Conservation (phyloP, 1,140 invertebrate species). For the Brachionus angularis region DNA sequence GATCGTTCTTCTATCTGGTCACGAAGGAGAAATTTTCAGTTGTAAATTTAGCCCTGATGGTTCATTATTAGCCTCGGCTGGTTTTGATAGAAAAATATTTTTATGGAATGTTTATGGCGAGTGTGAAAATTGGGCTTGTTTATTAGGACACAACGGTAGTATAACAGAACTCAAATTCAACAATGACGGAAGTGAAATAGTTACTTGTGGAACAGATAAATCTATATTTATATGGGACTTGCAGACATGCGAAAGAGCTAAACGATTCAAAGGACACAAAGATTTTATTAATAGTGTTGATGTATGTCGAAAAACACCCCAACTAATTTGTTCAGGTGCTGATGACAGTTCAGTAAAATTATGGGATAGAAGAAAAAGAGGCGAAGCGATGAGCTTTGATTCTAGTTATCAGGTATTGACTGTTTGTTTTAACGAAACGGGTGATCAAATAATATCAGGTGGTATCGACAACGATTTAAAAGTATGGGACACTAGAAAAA, state of each 20-base stretch:
- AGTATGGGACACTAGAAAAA: constrained; percentile 91
- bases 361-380: constrained; percentile 77
- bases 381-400: constrained; percentile 75
- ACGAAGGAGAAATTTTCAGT: constrained; percentile 90
- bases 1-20: constrained; percentile 93
- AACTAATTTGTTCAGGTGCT: constrained; percentile 81
- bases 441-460: constrained; percentile 79
- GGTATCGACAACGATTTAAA: constrained; percentile 98
- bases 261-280: constrained; percentile 84
- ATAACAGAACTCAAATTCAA: constrained; percentile 73
- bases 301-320: constrained; percentile 75
- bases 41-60: constrained; percentile 93
- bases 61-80: constrained; percentile 82
- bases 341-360: constrained; percentile 87
- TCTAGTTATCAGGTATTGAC: constrained; percentile 77
- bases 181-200: constrained; percentile 68
- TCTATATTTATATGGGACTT: constrained; percentile 93
- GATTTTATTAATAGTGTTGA: constrained; percentile 70
- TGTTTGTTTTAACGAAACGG: constrained; percentile 89
- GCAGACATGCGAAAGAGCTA: constrained; percentile 74
- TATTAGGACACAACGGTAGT: constrained; percentile 88
- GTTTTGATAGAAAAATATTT: constrained; percentile 92
- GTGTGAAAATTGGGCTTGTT: constrained; percentile 88
- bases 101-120: constrained; percentile 97
- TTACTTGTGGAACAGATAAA: constrained; percentile 68